Evolutionary conservation across 1,140 invertebrate genomes (phyloP).

Genomic region (Saccostrea glomerata): DNA sequence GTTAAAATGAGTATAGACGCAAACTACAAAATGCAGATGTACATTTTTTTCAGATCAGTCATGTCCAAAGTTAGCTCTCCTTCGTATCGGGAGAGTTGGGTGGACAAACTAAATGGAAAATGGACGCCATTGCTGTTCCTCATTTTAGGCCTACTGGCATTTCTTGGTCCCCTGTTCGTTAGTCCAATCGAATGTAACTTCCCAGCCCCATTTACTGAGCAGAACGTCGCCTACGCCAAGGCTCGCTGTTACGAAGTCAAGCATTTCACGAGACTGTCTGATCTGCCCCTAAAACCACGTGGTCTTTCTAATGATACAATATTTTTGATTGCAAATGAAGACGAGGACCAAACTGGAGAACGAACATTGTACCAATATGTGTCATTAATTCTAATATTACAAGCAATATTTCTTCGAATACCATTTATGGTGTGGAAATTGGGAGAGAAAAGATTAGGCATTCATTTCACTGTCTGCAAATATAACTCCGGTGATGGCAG

Average conservation of each 20-base stretch:
- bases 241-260: background rate
- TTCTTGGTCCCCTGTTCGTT: background rate
- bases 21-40: no score
- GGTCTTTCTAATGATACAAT: background rate
- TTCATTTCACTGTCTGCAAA: background rate
- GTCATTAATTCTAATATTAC: background rate
- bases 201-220: background rate
- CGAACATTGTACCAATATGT: background rate
- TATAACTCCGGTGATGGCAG: background rate
- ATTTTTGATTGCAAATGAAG: background rate
- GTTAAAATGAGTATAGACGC: no score
- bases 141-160: background rate
- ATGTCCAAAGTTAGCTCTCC: no score
- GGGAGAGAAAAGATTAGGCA: background rate
- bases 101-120: background rate
- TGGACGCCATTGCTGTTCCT: background rate
- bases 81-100: background rate
- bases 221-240: background rate
- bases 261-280: background rate
- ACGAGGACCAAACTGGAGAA: background rate
- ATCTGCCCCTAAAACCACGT: background rate
- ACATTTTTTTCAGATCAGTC: no score
- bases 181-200: background rate
- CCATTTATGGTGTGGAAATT: background rate
- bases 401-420: background rate